A percentile compares a stretch with the other conserved stretches of the same genome.
phyloP scores from a whole-genome alignment of 2,797 vertebrate species.

The Acanthopagrus latus region DNA sequence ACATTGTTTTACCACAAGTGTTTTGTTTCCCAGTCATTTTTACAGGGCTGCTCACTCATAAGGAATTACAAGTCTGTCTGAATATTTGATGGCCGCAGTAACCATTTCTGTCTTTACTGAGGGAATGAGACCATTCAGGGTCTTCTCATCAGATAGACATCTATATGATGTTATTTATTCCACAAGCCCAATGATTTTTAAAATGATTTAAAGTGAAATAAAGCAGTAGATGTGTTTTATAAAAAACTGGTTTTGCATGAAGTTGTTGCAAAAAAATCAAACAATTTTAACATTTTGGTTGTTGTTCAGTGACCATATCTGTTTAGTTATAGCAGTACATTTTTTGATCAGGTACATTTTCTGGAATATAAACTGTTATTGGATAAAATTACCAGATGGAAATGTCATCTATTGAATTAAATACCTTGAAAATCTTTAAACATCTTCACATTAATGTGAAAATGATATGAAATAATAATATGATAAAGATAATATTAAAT shows the following conservation, averaged over 20 bases:
- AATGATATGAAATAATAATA: background rate
- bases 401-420: background rate
- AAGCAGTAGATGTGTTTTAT: background rate
- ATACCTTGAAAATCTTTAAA: background rate
- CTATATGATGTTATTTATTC: conserved; percentile 1
- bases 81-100: conserved; percentile 80
- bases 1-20: conserved; percentile 84
- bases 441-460: background rate
- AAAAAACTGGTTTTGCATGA: background rate
- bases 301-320: background rate
- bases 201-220: background rate
- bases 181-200: background rate
- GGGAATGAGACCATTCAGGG: conserved; percentile 1
- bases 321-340: no score
- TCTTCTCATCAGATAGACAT: background rate
- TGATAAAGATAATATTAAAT: background rate
- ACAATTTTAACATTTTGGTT: background rate
- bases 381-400: background rate
- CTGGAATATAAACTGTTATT: background rate
- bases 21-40: conserved; percentile 83
- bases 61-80: conserved; percentile 73
- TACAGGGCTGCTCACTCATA: conserved; percentile 70
- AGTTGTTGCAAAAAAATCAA: background rate
- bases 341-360: background rate
- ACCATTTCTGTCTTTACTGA: conserved; percentile 30